Evolutionary conservation across 2,888 invertebrate genomes (phyloP), one percentile per base, ranked within the genome.

Genomic region (Leptopilina syphax): DNA sequence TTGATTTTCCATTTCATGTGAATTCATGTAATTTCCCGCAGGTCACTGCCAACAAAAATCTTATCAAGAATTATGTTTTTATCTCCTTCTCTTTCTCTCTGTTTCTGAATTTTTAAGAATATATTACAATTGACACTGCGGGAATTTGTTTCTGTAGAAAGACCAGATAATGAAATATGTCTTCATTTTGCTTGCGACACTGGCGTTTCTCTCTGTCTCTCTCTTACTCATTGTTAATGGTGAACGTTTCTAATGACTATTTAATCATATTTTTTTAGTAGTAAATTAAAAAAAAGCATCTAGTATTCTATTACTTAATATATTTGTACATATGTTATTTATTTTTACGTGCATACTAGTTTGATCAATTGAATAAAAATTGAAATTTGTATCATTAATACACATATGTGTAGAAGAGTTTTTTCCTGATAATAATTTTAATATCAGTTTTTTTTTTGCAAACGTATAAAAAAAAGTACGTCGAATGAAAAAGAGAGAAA

Each of bases 101-200:
- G 34, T 34, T 34, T 34, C 34, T 34, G 34, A 34, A 3, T 57
- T n/a, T 27, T 44, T 44, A 44, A 57, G 27, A 73, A 73, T 73
- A 73, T 57, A 73, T 34, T 73, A 73, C 54, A 73, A n/a, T 73
- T 73, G 34, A 57, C n/a, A 65, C 7, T 41, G 8, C 44, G 34
- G 27, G 34, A 73, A 73, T 73, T 73, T 57, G 34, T 57, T 73
- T 41, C 73, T 57, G 34, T 34, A 8, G 57, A 73, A 73, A 9
- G 10, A 34, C 24, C 13, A 54, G 24, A 70, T 73, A 57, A 27
- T 63, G 54, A 70, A 70, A n/a, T 34, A 65, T 34, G n/a, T 73
- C 27, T 57, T 34, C 41, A 73, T 73, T 67, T n/a, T 7, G 18
- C 18, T 63, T 34, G 54, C 54, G n/a, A 34, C 10, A 73, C 34